A percentile compares a stretch with the other conserved stretches of the same genome.
Conservation (phyloP, 2,113 vertebrate species). For the Poeciliopsis retropinna region DNA sequence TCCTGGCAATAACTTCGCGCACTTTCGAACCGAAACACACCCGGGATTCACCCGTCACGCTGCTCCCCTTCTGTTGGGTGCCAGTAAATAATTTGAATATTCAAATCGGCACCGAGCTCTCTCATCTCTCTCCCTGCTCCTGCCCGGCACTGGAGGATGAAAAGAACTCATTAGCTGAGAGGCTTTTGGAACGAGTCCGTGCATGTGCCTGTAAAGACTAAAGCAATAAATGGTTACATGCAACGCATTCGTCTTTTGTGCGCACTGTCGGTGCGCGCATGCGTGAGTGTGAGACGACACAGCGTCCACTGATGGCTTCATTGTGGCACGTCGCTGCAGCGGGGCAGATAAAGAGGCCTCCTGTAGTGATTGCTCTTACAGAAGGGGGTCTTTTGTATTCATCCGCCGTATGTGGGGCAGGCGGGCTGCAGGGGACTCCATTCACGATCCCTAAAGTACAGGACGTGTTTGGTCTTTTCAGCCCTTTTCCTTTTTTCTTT, state of each 20-base stretch:
- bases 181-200: slow-evolving; percentile 20
- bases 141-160: slow-evolving; percentile 47
- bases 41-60: slow-evolving; percentile 16
- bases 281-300: slow-evolving; percentile 27
- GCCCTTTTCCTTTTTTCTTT: slow-evolving; percentile 9
- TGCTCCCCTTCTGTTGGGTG: slow-evolving; percentile 1
- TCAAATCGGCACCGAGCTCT: slow-evolving; percentile 64
- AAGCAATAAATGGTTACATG: slow-evolving; percentile 36
- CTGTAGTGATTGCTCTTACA: slow-evolving; percentile 61
- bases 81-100: slow-evolving; percentile 76
- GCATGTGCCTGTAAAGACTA: slow-evolving; percentile 10
- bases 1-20: slow-evolving; percentile 8
- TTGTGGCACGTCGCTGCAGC: slow-evolving; percentile 54
- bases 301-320: slow-evolving; percentile 59
- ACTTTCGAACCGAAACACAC: slow-evolving; percentile 29
- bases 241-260: slow-evolving; percentile 42
- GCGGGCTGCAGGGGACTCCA: slow-evolving; percentile 60
- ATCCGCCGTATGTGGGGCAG: slow-evolving; percentile 67
- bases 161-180: slow-evolving; percentile 62
- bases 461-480: slow-evolving; percentile 61
- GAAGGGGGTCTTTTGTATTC: slow-evolving; percentile 75
- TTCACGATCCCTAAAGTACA: slow-evolving; percentile 74
- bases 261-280: slow-evolving; percentile 1
- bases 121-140: slow-evolving; percentile 54
- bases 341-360: slow-evolving; percentile 67